A percentile compares a stretch with the other conserved stretches of the same genome.
Evolutionary conservation across 2,888 invertebrate genomes (phyloP).

Genomic region (Steinernema scapterisci): DNA sequence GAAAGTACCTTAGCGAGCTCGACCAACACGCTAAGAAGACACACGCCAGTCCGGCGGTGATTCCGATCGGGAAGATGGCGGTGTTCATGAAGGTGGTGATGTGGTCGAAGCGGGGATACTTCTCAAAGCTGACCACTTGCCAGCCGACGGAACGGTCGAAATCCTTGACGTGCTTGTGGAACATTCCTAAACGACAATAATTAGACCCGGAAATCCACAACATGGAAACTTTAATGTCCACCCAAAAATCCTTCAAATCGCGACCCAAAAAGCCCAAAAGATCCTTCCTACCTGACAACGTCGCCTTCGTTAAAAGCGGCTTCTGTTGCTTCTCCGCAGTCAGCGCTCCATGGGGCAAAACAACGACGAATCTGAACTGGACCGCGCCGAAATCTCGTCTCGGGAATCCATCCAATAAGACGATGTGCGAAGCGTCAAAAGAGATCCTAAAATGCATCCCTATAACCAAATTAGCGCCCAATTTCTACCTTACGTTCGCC

Average conservation of each 20-base stretch:
- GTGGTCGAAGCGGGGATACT: conserved; percentile 60
- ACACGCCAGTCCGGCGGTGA: conserved; percentile 63
- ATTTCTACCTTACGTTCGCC: conserved; percentile 49
- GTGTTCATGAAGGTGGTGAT: conserved; percentile 66
- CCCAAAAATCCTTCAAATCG: too few relatives aligned
- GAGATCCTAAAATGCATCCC: conserved; percentile 43
- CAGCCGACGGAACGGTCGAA: conserved; percentile 59
- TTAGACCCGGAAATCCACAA: too few relatives aligned
- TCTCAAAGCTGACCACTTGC: conserved; percentile 58
- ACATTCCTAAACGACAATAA: neutral
- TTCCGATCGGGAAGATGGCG: conserved; percentile 63
- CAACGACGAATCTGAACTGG: conserved; percentile 56
- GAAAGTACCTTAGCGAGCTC: conserved; percentile 50
- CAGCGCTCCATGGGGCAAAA: conserved; percentile 55
- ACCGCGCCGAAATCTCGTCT: conserved; percentile 55
- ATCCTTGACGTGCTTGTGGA: conserved; percentile 49
- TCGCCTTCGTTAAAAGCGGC: conserved; percentile 6
- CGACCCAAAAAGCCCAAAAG: too few relatives aligned
- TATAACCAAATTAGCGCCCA: conserved; percentile 16
- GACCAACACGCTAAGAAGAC: conserved; percentile 65
- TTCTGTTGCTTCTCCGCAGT: conserved; percentile 41
- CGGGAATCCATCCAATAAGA: conserved; percentile 62
- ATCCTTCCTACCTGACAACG: neutral
- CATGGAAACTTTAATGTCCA: too few relatives aligned
- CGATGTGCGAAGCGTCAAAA: conserved; percentile 59